Evolutionary conservation across 2,888 invertebrate species (phyloP), one percentile per base, ranked within the genome.

Genomic region (Listrodromus nycthemerus): DNA sequence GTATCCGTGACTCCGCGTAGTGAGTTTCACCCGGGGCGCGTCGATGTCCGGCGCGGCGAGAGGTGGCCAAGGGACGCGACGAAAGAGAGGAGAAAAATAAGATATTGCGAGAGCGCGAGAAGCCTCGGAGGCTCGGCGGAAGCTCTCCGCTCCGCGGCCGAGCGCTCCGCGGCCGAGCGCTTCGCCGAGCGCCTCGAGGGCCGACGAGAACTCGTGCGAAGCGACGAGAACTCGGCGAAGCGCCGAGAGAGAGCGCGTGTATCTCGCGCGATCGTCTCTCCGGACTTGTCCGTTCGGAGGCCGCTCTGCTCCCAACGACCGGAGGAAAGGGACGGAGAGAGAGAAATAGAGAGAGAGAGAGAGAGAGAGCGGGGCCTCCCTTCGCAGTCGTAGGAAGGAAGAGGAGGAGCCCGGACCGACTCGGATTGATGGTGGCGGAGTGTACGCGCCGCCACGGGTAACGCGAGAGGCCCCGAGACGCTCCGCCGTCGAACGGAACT

Each of bases 371-470:
- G 41, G 27, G 37, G 73, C 45, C 73, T 82, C 82, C 74, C 80
- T 84, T 77, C 80, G 73, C 73, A 82, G 77, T 74, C 80, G 76
- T 82, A 78, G 85, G 55, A 80, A 82, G 80, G 79, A 77, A 82
- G 77, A 83, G 82, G 82, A 78, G 82, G 80, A 71, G 84, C 78
- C 33, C 71, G 66, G 75, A 71, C 65, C 78, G 81, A 81, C 84
- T 84, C 84, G 81, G 84, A 84, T 84, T 84, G 84, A 84, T 84
- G 84, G 81, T 84, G 84, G 58, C 27, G 58, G 27, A 58, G 84
- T 75, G 13, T 41, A 41, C 41, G 75, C 78, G 58, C 80, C 84
- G 84, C 84, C 80, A 84, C 78, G 84, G 84, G 84, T 80, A 83
- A 77, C 80, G 73, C 77, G 73, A 77, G 73, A 67, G 33, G 30